phyloP scores from a whole-genome alignment of 1,140 invertebrate species.

The Elymnias hypermnestra region DNA sequence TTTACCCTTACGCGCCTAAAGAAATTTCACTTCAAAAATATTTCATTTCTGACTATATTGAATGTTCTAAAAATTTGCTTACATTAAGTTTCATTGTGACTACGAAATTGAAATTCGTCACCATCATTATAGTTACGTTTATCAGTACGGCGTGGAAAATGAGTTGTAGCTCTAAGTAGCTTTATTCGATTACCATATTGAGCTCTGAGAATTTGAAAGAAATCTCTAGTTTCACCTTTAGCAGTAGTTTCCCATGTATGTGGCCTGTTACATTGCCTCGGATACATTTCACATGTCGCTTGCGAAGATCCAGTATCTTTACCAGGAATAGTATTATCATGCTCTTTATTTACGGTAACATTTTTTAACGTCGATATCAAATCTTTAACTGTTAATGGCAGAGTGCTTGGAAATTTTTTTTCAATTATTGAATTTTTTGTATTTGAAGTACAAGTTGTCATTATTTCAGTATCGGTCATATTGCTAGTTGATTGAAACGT shows the following conservation, averaged over 20 bases:
- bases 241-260: slow-evolving; percentile 53
- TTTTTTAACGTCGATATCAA: slow-evolving; percentile 6
- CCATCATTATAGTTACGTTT: slow-evolving; percentile 15
- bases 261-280: slow-evolving; percentile 42
- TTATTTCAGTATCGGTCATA: not conserved
- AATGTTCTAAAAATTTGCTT: too few relatives aligned
- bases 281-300: slow-evolving; percentile 22
- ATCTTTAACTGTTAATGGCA: slow-evolving; percentile 5
- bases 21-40: too few relatives aligned
- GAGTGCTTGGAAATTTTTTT: too few relatives aligned
- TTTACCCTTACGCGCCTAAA: too few relatives aligned
- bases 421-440: not conserved
- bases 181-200: slow-evolving; percentile 35
- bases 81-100: slow-evolving; percentile 22
- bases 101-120: slow-evolving; percentile 28
- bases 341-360: not conserved
- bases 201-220: slow-evolving; percentile 48
- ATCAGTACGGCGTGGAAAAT: slow-evolving; percentile 25
- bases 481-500: not conserved
- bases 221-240: slow-evolving; percentile 57
- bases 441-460: not conserved
- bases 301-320: slow-evolving; percentile 1
- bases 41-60: too few relatives aligned
- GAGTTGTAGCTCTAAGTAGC: slow-evolving; percentile 38
- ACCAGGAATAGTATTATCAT: not conserved